Evolutionary conservation across 1,140 invertebrate species (phyloP).

Genomic region (Rhagoletis pomonella): DNA sequence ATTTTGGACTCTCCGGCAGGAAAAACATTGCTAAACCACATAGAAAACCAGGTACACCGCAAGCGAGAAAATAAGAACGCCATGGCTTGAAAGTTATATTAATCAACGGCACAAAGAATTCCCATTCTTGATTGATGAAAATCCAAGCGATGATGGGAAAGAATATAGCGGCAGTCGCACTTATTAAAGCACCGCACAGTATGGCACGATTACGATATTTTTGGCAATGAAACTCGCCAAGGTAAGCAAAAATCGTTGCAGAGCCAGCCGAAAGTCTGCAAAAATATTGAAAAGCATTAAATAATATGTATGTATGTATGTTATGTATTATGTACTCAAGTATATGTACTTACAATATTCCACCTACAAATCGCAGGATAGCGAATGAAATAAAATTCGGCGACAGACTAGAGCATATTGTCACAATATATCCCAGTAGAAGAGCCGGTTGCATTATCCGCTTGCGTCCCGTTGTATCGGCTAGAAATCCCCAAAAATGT

Average conservation of each 20-base stretch:
- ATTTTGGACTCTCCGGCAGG: slow-evolving; percentile 85
- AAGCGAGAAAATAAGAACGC: slow-evolving; percentile 81
- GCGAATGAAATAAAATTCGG: slow-evolving; percentile 80
- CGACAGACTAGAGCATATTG: slow-evolving; percentile 79
- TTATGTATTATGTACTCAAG: too few relatives aligned
- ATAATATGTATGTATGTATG: too few relatives aligned
- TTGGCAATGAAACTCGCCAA: slow-evolving; percentile 67
- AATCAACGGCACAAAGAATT: slow-evolving; percentile 69
- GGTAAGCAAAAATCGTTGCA: slow-evolving; percentile 63
- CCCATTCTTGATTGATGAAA: slow-evolving; percentile 78
- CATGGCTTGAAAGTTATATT: slow-evolving; percentile 78
- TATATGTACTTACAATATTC: slow-evolving; percentile 79
- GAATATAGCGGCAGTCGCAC: slow-evolving; percentile 62
- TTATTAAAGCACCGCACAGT: slow-evolving; percentile 63
- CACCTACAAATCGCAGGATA: slow-evolving; percentile 81
- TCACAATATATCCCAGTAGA: slow-evolving; percentile 79
- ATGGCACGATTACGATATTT: slow-evolving; percentile 61
- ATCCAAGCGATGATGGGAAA: slow-evolving; percentile 80
- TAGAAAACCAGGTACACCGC: slow-evolving; percentile 79
- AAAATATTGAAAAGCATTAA: too few relatives aligned
- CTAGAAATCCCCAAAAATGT: slow-evolving; percentile 84
- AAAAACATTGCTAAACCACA: slow-evolving; percentile 77
- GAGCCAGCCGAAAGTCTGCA: slow-evolving; percentile 62
- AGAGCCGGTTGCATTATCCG: slow-evolving; percentile 81
- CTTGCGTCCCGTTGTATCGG: slow-evolving; percentile 82